Evolutionary conservation across 30 jellyfish, hydroid and myxozoan genomes (phyloP).

Genomic region (Mastigias papua): DNA sequence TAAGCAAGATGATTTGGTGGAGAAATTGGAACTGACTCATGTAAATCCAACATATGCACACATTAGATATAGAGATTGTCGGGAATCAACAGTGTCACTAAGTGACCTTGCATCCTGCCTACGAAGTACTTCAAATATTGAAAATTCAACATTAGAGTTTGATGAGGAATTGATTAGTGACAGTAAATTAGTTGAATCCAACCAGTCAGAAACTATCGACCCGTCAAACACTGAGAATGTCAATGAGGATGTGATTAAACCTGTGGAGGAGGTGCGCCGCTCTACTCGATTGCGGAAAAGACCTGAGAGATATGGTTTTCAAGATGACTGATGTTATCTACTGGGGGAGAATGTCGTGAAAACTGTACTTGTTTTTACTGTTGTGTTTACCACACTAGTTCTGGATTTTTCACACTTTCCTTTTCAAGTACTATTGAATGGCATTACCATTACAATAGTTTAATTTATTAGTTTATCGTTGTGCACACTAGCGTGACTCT

Average conservation of each 20-base stretch:
- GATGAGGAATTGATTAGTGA: not conserved
- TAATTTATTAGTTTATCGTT: too few relatives aligned
- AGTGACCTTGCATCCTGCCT: conserved; percentile 69
- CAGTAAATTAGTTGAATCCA: not conserved
- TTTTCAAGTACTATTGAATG: too few relatives aligned
- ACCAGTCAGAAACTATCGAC: not conserved
- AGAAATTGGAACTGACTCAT: conserved; percentile 65
- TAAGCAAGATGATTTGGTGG: conserved; percentile 71
- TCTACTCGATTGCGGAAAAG: not conserved
- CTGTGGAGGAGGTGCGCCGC: not conserved
- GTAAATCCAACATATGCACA: conserved; percentile 76
- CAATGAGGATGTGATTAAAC: not conserved
- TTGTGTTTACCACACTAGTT: not conserved
- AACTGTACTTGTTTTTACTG: not conserved
- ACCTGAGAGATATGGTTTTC: not conserved
- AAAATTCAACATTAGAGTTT: not conserved
- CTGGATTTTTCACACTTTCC: not conserved
- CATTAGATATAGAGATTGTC: conserved; percentile 80
- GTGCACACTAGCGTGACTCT: too few relatives aligned
- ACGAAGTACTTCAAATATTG: not conserved
- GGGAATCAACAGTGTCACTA: conserved; percentile 76
- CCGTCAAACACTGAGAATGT: conserved; percentile 1
- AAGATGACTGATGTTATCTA: not conserved
- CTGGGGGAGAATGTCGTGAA: conserved; percentile 6
- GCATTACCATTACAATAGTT: too few relatives aligned